Evolutionary conservation across 2,797 vertebrate species (phyloP).

Genomic region (Perodicticus potto): DNA sequence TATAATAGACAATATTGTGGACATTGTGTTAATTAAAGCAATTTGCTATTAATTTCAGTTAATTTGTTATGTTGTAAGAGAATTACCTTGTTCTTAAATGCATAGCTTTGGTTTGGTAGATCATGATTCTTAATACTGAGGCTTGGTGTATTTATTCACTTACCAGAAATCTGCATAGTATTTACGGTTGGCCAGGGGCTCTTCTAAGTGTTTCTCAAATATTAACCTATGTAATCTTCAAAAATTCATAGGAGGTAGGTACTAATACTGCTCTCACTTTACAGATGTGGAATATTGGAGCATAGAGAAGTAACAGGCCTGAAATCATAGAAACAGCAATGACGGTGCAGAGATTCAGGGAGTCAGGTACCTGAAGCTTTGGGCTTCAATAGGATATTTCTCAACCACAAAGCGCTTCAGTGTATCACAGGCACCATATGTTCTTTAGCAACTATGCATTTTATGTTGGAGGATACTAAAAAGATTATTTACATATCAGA

Average conservation of each 20-base stretch:
- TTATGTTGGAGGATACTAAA: not conserved
- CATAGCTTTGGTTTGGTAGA: not conserved
- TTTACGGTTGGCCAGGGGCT: not conserved
- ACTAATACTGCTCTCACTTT: not conserved
- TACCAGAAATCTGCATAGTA: not conserved
- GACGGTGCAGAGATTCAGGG: not conserved
- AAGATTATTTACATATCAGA: constrained; percentile 15
- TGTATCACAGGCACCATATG: constrained; percentile 2
- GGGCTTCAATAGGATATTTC: not conserved
- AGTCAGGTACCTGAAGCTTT: not conserved
- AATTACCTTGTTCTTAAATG: accelerated
- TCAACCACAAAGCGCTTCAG: constrained; percentile 8
- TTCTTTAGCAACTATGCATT: constrained; percentile 1
- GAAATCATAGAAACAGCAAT: not conserved
- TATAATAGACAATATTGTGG: not conserved
- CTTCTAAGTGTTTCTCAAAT: not conserved
- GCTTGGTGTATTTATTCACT: not conserved
- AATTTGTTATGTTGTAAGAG: not conserved
- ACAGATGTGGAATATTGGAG: not conserved
- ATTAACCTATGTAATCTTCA: not conserved
- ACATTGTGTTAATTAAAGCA: not conserved
- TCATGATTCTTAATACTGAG: not conserved
- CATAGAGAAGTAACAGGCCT: not conserved
- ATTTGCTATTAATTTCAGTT: not conserved
- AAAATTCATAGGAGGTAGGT: not conserved